Conservation (phyloP, 2,888 invertebrate species). For the Drosophila acutilabella region DNA sequence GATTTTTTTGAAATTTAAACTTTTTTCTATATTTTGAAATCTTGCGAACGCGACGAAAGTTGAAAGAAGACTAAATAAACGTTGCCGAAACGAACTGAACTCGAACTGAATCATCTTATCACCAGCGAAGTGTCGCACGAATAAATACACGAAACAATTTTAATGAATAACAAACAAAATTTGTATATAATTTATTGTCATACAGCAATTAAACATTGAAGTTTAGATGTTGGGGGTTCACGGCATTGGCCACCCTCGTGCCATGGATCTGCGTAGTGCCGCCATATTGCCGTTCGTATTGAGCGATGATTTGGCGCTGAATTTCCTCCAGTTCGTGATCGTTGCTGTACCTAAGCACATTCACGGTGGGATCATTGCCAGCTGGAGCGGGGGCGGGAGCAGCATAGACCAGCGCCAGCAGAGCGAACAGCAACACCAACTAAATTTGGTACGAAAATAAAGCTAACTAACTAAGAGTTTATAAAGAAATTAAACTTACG, state of each 20-base stretch:
- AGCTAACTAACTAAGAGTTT: not conserved
- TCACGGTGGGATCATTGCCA: conserved; percentile 60
- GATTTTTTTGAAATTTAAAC: not conserved
- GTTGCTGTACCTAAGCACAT: conserved; percentile 68
- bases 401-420: conserved; percentile 49
- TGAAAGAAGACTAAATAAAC: conserved; percentile 53
- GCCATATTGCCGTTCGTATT: conserved; percentile 74
- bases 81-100: conserved; percentile 19
- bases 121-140: conserved; percentile 25
- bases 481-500: conserved; percentile 45
- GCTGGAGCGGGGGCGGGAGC: conserved; percentile 48
- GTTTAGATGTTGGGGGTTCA: conserved; percentile 63
- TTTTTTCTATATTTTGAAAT: not conserved
- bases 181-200: conserved; percentile 47
- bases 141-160: conserved; percentile 27
- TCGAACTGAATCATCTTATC: conserved; percentile 54
- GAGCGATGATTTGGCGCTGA: conserved; percentile 77
- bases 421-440: conserved; percentile 54
- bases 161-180: conserved; percentile 5
- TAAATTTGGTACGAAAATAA: conserved; percentile 10
- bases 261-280: conserved; percentile 75
- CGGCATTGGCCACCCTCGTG: conserved; percentile 51
- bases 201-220: conserved; percentile 56
- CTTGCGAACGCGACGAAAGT: conserved; percentile 49
- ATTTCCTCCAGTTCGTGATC: conserved; percentile 74